A percentile compares a stretch with the other conserved stretches of the same genome.
Conservation (phyloP, 1,140 invertebrate genomes). For the Araneus ventricosus region DNA sequence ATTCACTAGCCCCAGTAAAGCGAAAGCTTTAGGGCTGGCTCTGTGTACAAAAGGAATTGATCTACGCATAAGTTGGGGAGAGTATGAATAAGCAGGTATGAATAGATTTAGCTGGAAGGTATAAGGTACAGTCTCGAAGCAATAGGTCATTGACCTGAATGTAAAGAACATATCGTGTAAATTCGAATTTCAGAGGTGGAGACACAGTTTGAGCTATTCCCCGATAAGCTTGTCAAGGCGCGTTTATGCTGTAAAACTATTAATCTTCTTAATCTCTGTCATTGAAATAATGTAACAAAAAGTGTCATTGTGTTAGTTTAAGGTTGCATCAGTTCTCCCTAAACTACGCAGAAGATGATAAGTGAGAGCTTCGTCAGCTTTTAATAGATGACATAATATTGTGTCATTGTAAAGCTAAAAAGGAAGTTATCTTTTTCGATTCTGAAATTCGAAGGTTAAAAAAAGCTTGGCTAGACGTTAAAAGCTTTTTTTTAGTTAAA, state of each 20-base stretch:
- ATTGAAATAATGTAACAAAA: background rate
- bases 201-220: too few relatives aligned
- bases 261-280: background rate
- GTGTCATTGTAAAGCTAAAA: background rate
- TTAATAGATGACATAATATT: background rate
- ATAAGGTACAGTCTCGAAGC: background rate
- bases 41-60: background rate
- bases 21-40: background rate
- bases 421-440: background rate
- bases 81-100: background rate
- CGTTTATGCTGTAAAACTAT: background rate
- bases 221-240: too few relatives aligned
- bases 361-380: background rate
- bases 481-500: too few relatives aligned
- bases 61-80: background rate
- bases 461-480: too few relatives aligned
- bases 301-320: background rate
- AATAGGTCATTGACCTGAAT: background rate
- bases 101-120: background rate
- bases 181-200: too few relatives aligned
- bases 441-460: background rate
- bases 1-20: background rate
- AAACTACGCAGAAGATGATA: background rate
- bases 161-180: background rate
- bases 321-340: background rate